Conservation (phyloP, 2,113 vertebrate species). For the Notiomystis cincta region DNA sequence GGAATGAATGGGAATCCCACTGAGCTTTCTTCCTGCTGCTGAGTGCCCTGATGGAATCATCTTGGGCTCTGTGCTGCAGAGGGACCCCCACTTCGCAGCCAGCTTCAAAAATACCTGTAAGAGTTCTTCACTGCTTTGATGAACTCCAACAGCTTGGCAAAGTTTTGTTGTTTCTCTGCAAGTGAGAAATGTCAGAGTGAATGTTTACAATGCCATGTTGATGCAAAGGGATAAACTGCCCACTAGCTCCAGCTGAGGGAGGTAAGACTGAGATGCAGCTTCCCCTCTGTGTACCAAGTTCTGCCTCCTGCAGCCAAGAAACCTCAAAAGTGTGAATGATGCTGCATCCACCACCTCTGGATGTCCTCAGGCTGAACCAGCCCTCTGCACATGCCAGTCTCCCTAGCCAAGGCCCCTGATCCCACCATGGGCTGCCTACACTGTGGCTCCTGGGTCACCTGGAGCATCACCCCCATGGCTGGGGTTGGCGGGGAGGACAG, state of each 20-base stretch:
- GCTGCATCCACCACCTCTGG: not conserved
- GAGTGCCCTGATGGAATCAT: not conserved
- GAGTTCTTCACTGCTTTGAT: not conserved
- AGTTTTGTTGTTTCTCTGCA: not conserved
- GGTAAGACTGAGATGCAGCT: not conserved
- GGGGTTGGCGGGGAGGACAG: fast-evolving
- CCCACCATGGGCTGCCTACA: not conserved
- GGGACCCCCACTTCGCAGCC: not conserved
- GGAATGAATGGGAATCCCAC: not conserved
- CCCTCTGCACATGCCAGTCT: not conserved
- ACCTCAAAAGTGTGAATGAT: not conserved
- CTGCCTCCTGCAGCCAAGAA: not conserved
- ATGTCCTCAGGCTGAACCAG: not conserved
- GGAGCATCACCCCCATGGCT: not conserved
- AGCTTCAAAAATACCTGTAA: not conserved
- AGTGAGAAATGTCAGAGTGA: not conserved
- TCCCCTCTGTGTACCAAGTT: not conserved
- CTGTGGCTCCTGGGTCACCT: fast-evolving
- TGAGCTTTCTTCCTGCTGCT: not conserved
- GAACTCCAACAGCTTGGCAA: not conserved
- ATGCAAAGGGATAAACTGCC: not conserved
- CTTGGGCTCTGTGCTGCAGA: not conserved
- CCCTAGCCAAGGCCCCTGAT: not conserved
- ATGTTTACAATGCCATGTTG: not conserved
- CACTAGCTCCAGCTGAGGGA: not conserved